Evolutionary conservation across 2,797 vertebrate genomes (phyloP), one percentile per base, ranked within the genome.

Genomic region (Staurois parvus): DNA sequence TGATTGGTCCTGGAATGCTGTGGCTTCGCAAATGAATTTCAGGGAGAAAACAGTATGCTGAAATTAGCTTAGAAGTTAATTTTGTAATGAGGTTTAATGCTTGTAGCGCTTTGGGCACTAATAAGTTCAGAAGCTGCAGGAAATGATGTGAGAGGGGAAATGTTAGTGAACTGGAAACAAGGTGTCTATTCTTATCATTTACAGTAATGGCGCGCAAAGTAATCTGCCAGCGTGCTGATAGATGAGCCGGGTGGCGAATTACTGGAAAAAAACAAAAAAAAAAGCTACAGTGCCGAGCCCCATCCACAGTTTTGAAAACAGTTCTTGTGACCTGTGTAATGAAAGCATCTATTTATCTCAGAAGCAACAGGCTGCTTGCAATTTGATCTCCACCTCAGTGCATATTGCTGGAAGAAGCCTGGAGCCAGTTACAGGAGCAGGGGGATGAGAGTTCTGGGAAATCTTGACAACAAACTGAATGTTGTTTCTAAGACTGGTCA

Each of bases 11-110:
- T 81, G 48, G 24, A 29, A 40, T 28, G 59, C 34, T 28, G 56
- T 24, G 17, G 67, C 66, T 32, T 26, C 6, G 78, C 29, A 70
- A 52, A 80, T 70, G 45, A 34, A 70, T 68, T 34, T 79, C 79
- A 40, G n/a, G 30, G 29, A n/a, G 3, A 29, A 72, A 28, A 81
- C 48, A 10, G 32, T 81, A 26, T 62, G 52, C n/a, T 24, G 5
- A 40, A 10, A 42, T 42, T 10, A 29, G 64, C 64, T 29, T 29
- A 0, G n/a, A 28, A 68, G 59, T 78, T 78, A 11, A 45, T 66
- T 79, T 45, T 28, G 76, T 29, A 29, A 11, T 56, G 40, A 30
- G 26, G 59, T 42, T 29, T 67, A 45, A 45, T 19, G 13, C 24
- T 5, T 10, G n/a, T 34, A 9, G 59, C 10, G 15, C 37, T 15